Conservation (phyloP, 2,797 vertebrate species). For the Crenuchus spilurus region DNA sequence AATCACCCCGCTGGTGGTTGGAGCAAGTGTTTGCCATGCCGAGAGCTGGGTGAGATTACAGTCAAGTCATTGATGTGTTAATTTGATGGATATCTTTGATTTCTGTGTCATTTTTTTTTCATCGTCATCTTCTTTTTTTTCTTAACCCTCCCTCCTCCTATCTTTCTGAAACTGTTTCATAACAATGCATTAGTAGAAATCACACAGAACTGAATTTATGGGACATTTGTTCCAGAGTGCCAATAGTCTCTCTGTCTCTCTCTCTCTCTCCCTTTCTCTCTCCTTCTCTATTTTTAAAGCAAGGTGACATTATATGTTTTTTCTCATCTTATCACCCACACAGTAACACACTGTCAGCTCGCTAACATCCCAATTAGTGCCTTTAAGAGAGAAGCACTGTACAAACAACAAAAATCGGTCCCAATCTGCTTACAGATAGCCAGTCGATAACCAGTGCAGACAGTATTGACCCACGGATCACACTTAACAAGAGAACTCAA, state of each 20-base stretch:
- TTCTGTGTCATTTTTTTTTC: constrained; percentile 65
- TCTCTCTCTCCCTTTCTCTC: constrained; percentile 28
- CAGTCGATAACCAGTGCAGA: constrained; percentile 45
- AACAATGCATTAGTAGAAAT: constrained; percentile 55
- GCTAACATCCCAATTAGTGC: constrained; percentile 56
- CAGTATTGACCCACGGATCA: constrained; percentile 44
- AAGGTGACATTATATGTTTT: constrained; percentile 57
- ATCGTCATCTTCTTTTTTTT: constrained; percentile 50
- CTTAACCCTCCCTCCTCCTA: constrained; percentile 45
- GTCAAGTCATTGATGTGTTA: constrained; percentile 96
- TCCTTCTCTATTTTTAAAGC: constrained; percentile 46
- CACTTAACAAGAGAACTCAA: constrained; percentile 36
- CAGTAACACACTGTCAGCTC: constrained; percentile 52
- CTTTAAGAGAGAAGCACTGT: constrained; percentile 39
- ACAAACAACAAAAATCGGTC: constrained; percentile 35
- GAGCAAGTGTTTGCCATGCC: constrained; percentile 76
- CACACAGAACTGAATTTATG: constrained; percentile 57
- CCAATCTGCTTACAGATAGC: constrained; percentile 46
- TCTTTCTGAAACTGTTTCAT: constrained; percentile 56
- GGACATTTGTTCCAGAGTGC: constrained; percentile 50
- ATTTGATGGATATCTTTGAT: constrained; percentile 97
- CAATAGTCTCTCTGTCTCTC: constrained; percentile 42
- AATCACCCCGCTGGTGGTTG: constrained; percentile 83
- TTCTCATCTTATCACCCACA: constrained; percentile 48
- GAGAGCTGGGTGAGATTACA: constrained; percentile 88